A percentile compares a stretch with the other conserved stretches of the same genome.
Conservation (phyloP, 2,797 vertebrate species). For the Mallotus villosus region DNA sequence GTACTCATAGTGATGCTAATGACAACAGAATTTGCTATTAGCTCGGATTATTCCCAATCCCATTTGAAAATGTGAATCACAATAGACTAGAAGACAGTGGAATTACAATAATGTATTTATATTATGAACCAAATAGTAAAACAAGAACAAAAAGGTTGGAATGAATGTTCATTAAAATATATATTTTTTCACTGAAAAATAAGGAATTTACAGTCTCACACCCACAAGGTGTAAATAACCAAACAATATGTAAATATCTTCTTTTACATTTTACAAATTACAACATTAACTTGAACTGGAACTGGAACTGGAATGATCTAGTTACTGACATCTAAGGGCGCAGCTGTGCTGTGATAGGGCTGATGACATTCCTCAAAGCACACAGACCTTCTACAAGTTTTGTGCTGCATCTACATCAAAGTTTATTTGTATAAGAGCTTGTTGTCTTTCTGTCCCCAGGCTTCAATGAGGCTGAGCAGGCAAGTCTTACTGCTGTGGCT, state of each 20-base stretch:
- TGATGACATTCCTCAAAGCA: conserved; percentile 45
- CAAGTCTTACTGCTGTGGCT: conserved; percentile 41
- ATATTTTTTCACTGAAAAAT: conserved; percentile 75
- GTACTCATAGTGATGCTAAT: conserved; percentile 47
- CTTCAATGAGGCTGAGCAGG: conserved; percentile 56
- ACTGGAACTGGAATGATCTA: conserved; percentile 55
- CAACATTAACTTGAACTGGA: conserved; percentile 11
- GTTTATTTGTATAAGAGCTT: conserved; percentile 74
- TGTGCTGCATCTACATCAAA: conserved; percentile 68
- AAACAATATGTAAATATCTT: conserved; percentile 44
- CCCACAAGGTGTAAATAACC: conserved; percentile 72
- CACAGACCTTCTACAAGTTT: conserved; percentile 49
- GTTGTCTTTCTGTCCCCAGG: conserved; percentile 63
- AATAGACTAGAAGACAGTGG: conserved; percentile 29
- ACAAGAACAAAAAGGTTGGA: conserved; percentile 50
- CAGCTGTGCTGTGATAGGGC: conserved; percentile 55
- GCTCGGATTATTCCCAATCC: conserved; percentile 5
- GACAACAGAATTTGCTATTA: conserved; percentile 38
- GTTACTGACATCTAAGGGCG: conserved; percentile 24
- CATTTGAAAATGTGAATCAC: conserved; percentile 30
- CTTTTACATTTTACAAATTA: conserved; percentile 50
- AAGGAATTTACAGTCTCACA: conserved; percentile 40
- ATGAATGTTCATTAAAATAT: conserved; percentile 51
- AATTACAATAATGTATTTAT: conserved; percentile 56
- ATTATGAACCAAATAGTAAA: conserved; percentile 48